phyloP scores from a whole-genome alignment of 2,888 invertebrate genomes.

The Prenolepis imparis region DNA sequence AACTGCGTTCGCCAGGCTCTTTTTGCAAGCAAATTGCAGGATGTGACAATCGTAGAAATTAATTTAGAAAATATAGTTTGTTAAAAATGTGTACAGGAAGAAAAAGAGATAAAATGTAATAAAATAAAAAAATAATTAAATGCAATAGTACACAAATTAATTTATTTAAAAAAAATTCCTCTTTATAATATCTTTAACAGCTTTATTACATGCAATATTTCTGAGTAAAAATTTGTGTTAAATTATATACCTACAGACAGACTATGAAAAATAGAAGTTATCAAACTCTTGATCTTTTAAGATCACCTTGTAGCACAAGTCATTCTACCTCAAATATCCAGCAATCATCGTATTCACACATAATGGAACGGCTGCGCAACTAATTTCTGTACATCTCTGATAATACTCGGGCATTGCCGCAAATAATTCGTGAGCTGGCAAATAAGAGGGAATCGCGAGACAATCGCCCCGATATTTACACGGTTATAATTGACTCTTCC shows the following conservation, averaged over 20 bases:
- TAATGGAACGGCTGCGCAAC: conserved; percentile 19
- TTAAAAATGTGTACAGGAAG: neutral
- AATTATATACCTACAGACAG: neutral
- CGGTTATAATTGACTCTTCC: conserved; percentile 46
- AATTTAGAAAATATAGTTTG: neutral
- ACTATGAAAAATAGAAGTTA: neutral
- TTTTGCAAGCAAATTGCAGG: conserved; percentile 24
- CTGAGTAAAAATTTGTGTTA: neutral
- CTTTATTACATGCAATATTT: neutral
- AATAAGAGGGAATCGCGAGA: conserved; percentile 12
- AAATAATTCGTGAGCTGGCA: conserved; percentile 24
- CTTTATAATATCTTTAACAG: neutral
- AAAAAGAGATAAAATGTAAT: neutral
- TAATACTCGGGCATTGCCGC: neutral
- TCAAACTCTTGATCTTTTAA: neutral
- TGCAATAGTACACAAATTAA: neutral
- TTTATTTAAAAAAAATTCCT: neutral
- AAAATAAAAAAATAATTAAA: neutral
- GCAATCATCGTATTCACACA: conserved; percentile 19
- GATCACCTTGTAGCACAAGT: neutral
- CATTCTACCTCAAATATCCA: neutral
- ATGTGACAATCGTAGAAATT: neutral
- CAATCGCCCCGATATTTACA: conserved; percentile 35
- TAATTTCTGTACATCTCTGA: conserved; percentile 24
- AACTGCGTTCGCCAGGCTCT: neutral